Conservation (phyloP, 2,888 invertebrate species). For the Eilema sororculum region DNA sequence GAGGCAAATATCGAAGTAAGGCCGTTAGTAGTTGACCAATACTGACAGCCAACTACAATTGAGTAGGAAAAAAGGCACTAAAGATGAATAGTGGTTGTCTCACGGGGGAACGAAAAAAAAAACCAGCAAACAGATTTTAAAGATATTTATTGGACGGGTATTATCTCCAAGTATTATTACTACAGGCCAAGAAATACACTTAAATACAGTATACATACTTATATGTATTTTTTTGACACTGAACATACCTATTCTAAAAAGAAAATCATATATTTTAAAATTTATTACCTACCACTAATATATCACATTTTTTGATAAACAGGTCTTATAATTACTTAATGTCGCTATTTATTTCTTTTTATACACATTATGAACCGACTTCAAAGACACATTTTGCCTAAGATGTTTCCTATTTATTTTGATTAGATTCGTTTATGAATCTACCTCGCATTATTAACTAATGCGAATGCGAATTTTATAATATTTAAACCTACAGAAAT, state of each 20-base stretch:
- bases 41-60: too few species aligned
- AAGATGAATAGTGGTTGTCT: too few species aligned
- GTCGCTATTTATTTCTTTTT: constrained; percentile 23
- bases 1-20: too few species aligned
- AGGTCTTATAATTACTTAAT: constrained; percentile 32
- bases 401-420: not conserved
- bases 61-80: too few species aligned
- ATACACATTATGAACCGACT: constrained; percentile 16
- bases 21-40: too few species aligned
- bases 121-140: constrained; percentile 26
- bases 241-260: constrained; percentile 29
- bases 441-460: not conserved
- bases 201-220: constrained; percentile 29
- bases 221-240: constrained; percentile 37
- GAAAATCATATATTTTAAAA: constrained; percentile 44
- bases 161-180: constrained; percentile 49
- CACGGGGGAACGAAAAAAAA: not conserved
- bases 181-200: constrained; percentile 42
- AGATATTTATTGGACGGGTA: constrained; percentile 69
- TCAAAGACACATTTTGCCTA: not conserved
- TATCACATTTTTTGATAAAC: constrained; percentile 43
- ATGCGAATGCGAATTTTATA: not conserved
- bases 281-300: constrained; percentile 48
- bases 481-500: not conserved
- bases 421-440: not conserved